Base-by-base conservation (phyloP, 2,888 invertebrate genomes). In the Entomobrya multifasciata region DNA sequence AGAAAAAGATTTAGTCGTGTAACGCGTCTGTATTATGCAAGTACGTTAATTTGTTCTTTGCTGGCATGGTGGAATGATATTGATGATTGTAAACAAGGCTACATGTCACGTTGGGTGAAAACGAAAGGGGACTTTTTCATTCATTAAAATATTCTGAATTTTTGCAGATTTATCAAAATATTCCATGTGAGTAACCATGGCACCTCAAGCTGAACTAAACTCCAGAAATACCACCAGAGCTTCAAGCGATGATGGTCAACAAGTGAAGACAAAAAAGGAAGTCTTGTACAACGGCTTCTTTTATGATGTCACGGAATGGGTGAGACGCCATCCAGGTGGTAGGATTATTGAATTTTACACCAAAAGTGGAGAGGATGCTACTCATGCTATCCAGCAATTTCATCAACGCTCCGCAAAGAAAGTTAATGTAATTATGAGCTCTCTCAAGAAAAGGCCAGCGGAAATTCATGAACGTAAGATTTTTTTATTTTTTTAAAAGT, bases 331-430 rank as follows among this genome's bases (percentile, higher is more conserved):
- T 60, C 88, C 88, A 0, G 90, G 90, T 10, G 90, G 90, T 0
- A 83, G 44, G 44, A 84, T 90, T n/a, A 90, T 90, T 65, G 89
- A 89, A 6, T 90, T 88, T 57, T 90, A 90, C 60, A 88, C 87
- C 0, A 86, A 89, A 17, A 36, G 30, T n/a, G 90, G 88, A n/a
- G 90, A 90, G 22, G 89, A 90, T 87, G 88, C 90, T 0, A 88
- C 90, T 15, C 27, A 85, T 1, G 76, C 90, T 11, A 77, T 90
- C 67, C 84, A 87, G 17, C 78, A 89, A 41, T 90, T 90, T 67
- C 90, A 90, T 72, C 77, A 86, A 5, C 82, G 90, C 5, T 89
- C 90, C 0, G 72, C 30, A 0, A 82, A 86, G 25, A 90, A 85
- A 76, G 89, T 90, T 0, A 52, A 62, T 11, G 84, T 22, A 3